Evolutionary conservation across 1,140 invertebrate species (phyloP).

Genomic region (Leptinotarsa lineolata): DNA sequence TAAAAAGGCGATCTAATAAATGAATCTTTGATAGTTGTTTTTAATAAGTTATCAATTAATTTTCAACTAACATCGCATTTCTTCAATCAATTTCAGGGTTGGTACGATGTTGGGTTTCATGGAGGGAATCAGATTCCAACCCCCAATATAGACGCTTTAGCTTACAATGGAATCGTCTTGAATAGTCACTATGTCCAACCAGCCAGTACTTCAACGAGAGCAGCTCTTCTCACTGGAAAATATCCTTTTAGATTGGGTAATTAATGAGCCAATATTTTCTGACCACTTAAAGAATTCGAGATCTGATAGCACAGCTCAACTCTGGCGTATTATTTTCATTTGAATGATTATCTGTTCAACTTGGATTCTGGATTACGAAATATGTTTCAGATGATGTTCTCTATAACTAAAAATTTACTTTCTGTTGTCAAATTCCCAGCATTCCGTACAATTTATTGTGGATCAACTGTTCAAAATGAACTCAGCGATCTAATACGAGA

Average conservation of each 20-base stretch:
- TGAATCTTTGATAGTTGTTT: no score
- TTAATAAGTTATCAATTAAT: background rate
- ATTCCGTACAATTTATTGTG: background rate
- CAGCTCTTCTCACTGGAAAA: conserved; percentile 69
- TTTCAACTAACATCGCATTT: background rate
- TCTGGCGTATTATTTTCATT: no score
- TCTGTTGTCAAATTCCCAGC: background rate
- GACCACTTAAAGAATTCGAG: no score
- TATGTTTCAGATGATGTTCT: no score
- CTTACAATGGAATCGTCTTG: conserved; percentile 68
- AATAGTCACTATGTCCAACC: conserved; percentile 69
- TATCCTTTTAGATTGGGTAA: conserved; percentile 72
- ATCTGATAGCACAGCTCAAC: no score
- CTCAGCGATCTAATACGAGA: conserved; percentile 9
- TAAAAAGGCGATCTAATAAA: no score
- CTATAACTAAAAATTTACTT: no score
- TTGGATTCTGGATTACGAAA: no score
- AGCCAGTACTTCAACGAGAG: conserved; percentile 67
- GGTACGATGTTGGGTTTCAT: conserved; percentile 77
- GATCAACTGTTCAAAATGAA: conserved; percentile 21
- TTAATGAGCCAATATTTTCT: background rate
- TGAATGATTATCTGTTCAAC: no score
- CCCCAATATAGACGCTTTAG: conserved; percentile 70
- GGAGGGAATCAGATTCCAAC: conserved; percentile 72
- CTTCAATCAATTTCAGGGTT: conserved; percentile 62